A percentile compares a stretch with the other conserved stretches of the same genome.
Evolutionary conservation across 2,888 invertebrate species (phyloP).

Genomic region (Drosophila sordidapex): DNA sequence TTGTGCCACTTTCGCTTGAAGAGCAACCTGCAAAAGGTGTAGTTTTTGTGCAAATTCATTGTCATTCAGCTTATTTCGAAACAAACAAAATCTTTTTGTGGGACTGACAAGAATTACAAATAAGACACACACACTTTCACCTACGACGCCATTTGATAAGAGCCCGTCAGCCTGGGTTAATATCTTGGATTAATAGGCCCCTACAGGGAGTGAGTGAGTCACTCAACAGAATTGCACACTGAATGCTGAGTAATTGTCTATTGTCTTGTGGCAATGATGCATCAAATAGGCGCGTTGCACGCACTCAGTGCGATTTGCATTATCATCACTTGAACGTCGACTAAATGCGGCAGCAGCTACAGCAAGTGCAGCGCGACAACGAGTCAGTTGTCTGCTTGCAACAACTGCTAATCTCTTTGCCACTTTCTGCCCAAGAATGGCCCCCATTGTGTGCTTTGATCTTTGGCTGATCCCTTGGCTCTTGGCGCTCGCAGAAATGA

Average conservation of each 20-base stretch:
- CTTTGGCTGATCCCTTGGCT: constrained; percentile 39
- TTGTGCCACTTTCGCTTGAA: neutral
- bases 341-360: constrained; percentile 13
- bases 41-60: constrained; percentile 59
- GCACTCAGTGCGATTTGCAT: constrained; percentile 58
- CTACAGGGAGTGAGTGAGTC: constrained; percentile 31
- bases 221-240: constrained; percentile 18
- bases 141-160: neutral
- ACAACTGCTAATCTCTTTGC: constrained; percentile 48
- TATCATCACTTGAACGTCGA: constrained; percentile 38
- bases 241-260: constrained; percentile 42
- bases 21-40: neutral
- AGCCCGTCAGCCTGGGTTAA: neutral
- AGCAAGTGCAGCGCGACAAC: constrained; percentile 32
- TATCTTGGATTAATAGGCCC: constrained; percentile 37
- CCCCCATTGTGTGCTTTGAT: constrained; percentile 63
- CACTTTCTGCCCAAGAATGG: constrained; percentile 61
- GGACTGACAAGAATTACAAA: neutral
- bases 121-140: constrained; percentile 7
- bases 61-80: constrained; percentile 50
- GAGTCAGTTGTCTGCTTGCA: constrained; percentile 1
- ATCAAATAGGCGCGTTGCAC: constrained; percentile 58
- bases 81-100: constrained; percentile 10
- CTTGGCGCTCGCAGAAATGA: constrained; percentile 3
- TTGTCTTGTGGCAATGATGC: constrained; percentile 61